Percentiles rank a stretch among this genome's conserved stretches.
phyloP scores from a whole-genome alignment of 1,140 invertebrate genomes.

The Caenorhabditis brenneri region DNA sequence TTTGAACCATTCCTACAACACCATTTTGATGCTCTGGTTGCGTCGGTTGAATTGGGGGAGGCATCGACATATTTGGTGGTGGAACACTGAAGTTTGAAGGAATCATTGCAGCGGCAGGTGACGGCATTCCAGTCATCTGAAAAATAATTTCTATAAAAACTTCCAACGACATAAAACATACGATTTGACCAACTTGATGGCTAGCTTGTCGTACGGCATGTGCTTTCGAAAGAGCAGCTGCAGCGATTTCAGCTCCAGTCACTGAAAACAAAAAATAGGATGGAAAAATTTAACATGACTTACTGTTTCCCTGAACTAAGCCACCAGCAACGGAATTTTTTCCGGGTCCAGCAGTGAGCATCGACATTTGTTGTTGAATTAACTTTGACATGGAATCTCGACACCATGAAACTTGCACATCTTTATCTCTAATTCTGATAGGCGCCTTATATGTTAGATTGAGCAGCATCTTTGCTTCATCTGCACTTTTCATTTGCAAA shows the following conservation, averaged over 20 bases:
- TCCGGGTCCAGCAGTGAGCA: not conserved
- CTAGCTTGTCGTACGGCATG: conserved; percentile 6
- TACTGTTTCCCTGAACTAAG: not conserved
- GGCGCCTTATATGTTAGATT: conserved; percentile 74
- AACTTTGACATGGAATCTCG: conserved; percentile 25
- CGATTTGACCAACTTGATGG: conserved; percentile 30
- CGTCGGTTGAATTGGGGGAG: conserved; percentile 11
- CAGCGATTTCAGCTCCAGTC: conserved; percentile 47
- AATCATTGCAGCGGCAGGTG: not conserved
- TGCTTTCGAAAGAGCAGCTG: conserved; percentile 37
- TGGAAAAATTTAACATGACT: too few species aligned
- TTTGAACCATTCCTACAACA: conserved; percentile 50
- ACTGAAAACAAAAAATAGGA: not conserved
- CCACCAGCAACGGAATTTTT: not conserved
- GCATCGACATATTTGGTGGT: not conserved
- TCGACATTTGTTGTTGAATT: conserved; percentile 23
- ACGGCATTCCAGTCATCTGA: conserved; percentile 5
- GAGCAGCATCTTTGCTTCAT: conserved; percentile 82
- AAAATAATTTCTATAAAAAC: not conserved
- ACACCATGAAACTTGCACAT: conserved; percentile 12
- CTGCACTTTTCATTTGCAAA: conserved; percentile 81
- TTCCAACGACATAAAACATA: too few species aligned
- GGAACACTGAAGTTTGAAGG: conserved; percentile 34
- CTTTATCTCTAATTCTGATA: conserved; percentile 26
- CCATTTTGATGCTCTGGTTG: conserved; percentile 46